These are phyloP conservation scores for Erebia palarica DNA, from an alignment of 2,888 invertebrate species.

Conservation along the genomic window DNA sequence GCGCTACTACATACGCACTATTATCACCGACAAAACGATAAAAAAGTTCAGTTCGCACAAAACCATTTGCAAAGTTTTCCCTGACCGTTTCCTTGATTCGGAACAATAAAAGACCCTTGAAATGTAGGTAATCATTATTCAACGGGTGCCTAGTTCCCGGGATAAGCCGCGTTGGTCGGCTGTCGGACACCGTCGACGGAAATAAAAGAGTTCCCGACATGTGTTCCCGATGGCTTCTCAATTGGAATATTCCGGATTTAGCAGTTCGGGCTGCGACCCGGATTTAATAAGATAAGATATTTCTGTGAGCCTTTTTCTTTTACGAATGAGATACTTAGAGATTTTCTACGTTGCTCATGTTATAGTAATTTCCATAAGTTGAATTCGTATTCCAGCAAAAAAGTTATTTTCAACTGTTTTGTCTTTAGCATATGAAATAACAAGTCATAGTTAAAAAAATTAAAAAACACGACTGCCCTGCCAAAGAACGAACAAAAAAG, in stretches of 20 bases:
- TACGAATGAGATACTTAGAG: neutral
- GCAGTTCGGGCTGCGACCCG: neutral
- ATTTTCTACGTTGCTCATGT: no score
- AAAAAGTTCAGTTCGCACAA: neutral
- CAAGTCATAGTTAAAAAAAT: no score
- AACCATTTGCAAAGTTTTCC: constrained; percentile 10
- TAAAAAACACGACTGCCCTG: no score
- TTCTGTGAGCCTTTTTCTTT: neutral
- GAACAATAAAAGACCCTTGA: constrained; percentile 19
- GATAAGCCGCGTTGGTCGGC: no score
- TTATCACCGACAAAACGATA: neutral
- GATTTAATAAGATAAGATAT: neutral
- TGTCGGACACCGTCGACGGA: no score
- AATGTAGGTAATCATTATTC: constrained; percentile 18
- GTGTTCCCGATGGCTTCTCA: constrained; percentile 2
- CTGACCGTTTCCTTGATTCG: constrained; percentile 9
- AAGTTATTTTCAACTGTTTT: no score
- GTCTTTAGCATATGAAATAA: no score
- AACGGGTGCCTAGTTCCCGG: constrained; percentile 4
- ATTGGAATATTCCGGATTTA: constrained; percentile 8
- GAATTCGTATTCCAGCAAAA: no score
- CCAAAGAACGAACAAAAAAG: no score
- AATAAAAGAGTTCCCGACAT: neutral
- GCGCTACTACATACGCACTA: no score
- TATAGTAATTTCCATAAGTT: no score